Evolutionary conservation across 30 jellyfish, hydroid and myxozoan species (phyloP).

Genomic region (Euphysa ruthae): DNA sequence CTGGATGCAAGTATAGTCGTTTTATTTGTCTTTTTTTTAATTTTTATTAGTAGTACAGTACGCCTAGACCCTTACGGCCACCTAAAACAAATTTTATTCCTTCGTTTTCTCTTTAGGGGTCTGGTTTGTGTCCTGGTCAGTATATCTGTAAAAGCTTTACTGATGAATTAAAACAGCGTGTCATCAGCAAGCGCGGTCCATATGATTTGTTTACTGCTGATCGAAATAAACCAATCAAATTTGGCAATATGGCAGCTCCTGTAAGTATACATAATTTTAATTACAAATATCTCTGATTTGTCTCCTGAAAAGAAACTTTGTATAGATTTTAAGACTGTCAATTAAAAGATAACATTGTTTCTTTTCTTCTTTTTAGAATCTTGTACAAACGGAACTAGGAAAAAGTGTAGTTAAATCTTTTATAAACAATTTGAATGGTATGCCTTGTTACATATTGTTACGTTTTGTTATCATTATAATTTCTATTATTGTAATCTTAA

Average conservation of each 20-base stretch:
- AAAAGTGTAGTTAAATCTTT: constrained; percentile 72
- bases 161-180: constrained; percentile 76
- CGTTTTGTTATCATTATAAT: too few relatives aligned
- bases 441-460: neutral
- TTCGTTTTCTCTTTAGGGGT: constrained; percentile 72
- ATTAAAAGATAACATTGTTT: too few relatives aligned
- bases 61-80: too few relatives aligned
- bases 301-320: too few relatives aligned
- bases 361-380: constrained; percentile 23
- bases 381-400: constrained; percentile 78
- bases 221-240: constrained; percentile 74
- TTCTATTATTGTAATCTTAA: too few relatives aligned
- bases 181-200: constrained; percentile 94
- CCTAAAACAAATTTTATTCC: neutral
- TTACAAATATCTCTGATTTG: too few relatives aligned
- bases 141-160: constrained; percentile 84
- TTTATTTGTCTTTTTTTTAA: too few relatives aligned
- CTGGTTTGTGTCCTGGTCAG: constrained; percentile 98
- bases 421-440: constrained; percentile 70
- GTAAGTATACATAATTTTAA: constrained; percentile 38
- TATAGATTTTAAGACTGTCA: too few relatives aligned
- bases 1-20: too few relatives aligned
- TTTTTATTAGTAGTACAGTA: too few relatives aligned
- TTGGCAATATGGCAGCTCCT: constrained; percentile 95
- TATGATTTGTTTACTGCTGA: constrained; percentile 94